Evolutionary conservation across 2,888 invertebrate genomes (phyloP).

Genomic region (Habroteleia sp.): DNA sequence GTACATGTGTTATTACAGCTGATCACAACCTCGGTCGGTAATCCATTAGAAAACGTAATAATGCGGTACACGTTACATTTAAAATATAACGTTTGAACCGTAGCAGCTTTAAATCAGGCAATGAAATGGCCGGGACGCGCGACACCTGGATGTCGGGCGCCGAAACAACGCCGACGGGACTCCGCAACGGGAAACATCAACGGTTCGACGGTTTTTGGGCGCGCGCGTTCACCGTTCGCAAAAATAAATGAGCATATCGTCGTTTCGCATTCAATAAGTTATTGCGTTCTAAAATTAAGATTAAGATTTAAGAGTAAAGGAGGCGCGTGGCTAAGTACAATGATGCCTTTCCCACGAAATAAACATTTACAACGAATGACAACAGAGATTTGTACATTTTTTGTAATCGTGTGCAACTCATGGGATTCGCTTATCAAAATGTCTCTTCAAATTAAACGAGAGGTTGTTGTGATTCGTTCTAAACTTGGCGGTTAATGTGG

Average conservation of each 20-base stretch:
- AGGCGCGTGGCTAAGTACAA: conserved; percentile 20
- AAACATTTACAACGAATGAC: conserved; percentile 21
- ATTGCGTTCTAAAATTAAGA: conserved; percentile 16
- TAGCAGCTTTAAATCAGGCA: too few species aligned
- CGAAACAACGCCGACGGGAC: too few species aligned
- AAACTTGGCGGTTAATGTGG: conserved; percentile 11
- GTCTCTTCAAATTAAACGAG: conserved; percentile 1
- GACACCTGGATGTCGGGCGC: too few species aligned
- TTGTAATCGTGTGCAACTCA: background rate
- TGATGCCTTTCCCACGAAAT: background rate
- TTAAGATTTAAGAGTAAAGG: background rate
- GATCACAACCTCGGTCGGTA: conserved; percentile 43
- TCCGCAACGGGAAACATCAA: too few species aligned
- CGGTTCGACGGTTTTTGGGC: too few species aligned
- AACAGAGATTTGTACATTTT: conserved; percentile 8
- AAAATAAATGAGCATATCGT: conserved; percentile 28
- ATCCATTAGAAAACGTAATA: background rate
- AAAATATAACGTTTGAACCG: background rate
- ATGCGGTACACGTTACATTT: background rate
- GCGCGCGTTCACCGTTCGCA: too few species aligned
- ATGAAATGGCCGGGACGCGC: too few species aligned
- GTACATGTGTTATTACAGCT: conserved; percentile 34
- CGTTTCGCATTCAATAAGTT: conserved; percentile 23
- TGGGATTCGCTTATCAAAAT: too few species aligned
- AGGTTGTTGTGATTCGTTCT: conserved; percentile 22